Percentiles rank a stretch among this genome's conserved stretches.
These are phyloP conservation scores for Tenthredo livida DNA, from an alignment of 2,888 invertebrate species.

Conservation along the genomic window DNA sequence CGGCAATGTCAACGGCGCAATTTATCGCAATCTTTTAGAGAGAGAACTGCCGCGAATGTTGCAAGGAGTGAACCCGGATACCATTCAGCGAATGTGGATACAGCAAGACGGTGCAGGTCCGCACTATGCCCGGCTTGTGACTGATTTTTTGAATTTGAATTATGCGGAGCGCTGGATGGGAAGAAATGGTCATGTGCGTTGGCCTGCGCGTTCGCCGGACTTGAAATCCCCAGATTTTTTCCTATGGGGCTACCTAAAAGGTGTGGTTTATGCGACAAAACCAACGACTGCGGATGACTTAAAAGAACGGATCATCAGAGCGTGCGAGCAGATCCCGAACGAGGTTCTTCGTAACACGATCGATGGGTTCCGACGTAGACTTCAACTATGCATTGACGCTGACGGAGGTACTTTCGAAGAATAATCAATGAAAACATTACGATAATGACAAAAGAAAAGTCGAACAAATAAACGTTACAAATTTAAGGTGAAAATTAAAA, in stretches of 20 bases:
- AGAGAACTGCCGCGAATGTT: background rate
- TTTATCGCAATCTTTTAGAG: conserved; percentile 57
- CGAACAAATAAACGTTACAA: too few species aligned
- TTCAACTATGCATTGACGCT: background rate
- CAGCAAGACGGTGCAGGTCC: conserved; percentile 52
- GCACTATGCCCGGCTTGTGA: conserved; percentile 30
- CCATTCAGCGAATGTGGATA: conserved; percentile 59
- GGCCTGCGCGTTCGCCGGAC: conserved; percentile 53
- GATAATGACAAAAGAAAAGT: too few species aligned
- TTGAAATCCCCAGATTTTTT: background rate
- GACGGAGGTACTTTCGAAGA: background rate
- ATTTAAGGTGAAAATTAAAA: too few species aligned
- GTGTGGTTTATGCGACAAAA: background rate
- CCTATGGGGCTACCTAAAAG: background rate
- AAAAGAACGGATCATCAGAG: background rate
- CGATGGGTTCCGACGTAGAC: background rate
- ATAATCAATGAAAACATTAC: too few species aligned
- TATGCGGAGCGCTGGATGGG: conserved; percentile 53
- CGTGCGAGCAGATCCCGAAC: too few species aligned
- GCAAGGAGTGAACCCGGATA: conserved; percentile 59
- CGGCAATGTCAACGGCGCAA: conserved; percentile 54
- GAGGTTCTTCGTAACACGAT: too few species aligned
- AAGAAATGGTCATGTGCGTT: conserved; percentile 49
- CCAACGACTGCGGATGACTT: background rate
- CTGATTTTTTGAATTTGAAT: conserved; percentile 34